A percentile compares a stretch with the other conserved stretches of the same genome.
Evolutionary conservation across 1,140 invertebrate species (phyloP).

Genomic region (Olivierus martensii): DNA sequence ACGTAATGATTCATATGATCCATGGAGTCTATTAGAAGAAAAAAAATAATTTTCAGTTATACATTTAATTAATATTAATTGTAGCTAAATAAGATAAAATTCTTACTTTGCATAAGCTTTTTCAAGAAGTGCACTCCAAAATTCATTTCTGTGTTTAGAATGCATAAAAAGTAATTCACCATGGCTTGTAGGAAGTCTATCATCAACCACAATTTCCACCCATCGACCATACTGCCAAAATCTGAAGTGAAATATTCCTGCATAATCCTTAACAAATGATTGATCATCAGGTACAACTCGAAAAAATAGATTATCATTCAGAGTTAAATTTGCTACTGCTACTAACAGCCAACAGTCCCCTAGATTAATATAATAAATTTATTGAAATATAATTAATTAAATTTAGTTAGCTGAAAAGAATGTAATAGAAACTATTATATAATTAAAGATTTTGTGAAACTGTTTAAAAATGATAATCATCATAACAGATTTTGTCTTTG

Average conservation of each 20-base stretch:
- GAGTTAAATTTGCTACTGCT: constrained; percentile 85
- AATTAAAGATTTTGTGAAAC: no score
- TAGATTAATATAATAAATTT: background rate
- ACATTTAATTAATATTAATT: background rate
- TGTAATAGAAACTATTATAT: no score
- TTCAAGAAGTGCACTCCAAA: constrained; percentile 94
- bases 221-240: constrained; percentile 90
- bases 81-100: background rate
- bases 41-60: background rate
- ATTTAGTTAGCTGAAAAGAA: no score
- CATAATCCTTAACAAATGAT: constrained; percentile 71
- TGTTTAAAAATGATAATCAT: no score
- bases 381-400: no score
- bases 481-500: no score
- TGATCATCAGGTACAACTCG: constrained; percentile 93
- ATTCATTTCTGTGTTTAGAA: constrained; percentile 78
- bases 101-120: constrained; percentile 87
- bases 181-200: constrained; percentile 76
- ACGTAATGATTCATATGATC: constrained; percentile 94
- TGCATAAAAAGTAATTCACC: constrained; percentile 84
- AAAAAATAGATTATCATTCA: constrained; percentile 73
- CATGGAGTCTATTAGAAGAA: constrained; percentile 45
- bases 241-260: constrained; percentile 86
- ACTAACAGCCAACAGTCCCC: constrained; percentile 95
- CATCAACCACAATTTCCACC: constrained; percentile 82